Evolutionary conservation across 2,888 invertebrate species (phyloP).

Genomic region (Andrena flavipes): DNA sequence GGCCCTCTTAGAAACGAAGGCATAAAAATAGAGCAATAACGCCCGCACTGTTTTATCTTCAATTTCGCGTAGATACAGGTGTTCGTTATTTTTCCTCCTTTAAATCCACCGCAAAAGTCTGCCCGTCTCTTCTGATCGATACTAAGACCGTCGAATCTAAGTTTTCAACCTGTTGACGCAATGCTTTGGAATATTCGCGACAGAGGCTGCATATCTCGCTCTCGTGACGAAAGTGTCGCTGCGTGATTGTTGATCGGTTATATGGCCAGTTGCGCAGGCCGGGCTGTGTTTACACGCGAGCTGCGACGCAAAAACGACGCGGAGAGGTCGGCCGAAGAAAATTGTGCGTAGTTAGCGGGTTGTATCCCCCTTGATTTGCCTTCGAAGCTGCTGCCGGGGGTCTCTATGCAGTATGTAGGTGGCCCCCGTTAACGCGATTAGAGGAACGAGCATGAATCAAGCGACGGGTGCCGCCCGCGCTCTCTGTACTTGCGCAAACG

Average conservation of each 20-base stretch:
- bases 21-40: conserved; percentile 21
- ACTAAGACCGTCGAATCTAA: not conserved
- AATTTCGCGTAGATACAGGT: not conserved
- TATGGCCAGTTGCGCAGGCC: not conserved
- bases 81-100: not conserved
- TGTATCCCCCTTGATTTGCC: conserved; percentile 37
- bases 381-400: conserved; percentile 1
- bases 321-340: conserved; percentile 34
- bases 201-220: not conserved
- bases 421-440: conserved; percentile 36
- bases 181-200: not conserved
- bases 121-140: not conserved
- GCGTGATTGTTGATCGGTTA: not conserved
- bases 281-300: conserved; percentile 33
- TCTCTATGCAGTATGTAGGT: conserved; percentile 9
- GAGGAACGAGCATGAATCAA: conserved; percentile 47
- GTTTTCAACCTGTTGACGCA: not conserved
- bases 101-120: not conserved
- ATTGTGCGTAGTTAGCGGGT: conserved; percentile 52
- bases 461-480: conserved; percentile 2
- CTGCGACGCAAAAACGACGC: conserved; percentile 38
- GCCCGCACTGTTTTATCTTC: not conserved
- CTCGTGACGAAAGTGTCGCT: not conserved
- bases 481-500: conserved; percentile 6
- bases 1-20: conserved; percentile 7